Conservation (phyloP, 1,140 invertebrate species). For the Rhizoglyphus robini region DNA sequence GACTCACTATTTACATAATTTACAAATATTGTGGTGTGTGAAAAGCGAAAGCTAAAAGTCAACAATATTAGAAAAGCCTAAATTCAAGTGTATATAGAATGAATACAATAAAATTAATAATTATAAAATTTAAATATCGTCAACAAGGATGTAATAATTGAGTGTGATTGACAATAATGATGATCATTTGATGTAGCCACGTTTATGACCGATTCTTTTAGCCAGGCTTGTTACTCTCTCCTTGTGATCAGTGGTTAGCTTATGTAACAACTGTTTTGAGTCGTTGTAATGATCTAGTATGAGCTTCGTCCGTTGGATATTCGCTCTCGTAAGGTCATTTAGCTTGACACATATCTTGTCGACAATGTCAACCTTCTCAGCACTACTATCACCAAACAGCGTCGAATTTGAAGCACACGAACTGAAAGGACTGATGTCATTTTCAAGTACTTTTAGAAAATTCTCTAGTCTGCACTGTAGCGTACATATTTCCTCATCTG, state of each 20-base stretch:
- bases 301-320: constrained; percentile 83
- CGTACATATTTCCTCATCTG: constrained; percentile 40
- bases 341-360: constrained; percentile 18
- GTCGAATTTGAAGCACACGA: not conserved
- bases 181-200: constrained; percentile 19
- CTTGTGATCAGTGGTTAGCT: constrained; percentile 40
- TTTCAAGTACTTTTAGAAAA: constrained; percentile 22
- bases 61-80: not conserved
- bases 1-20: too few species aligned
- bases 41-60: not conserved
- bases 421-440: not conserved
- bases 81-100: not conserved
- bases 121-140: not conserved
- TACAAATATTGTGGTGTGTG: not conserved
- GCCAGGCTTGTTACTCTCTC: constrained; percentile 20
- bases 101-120: not conserved
- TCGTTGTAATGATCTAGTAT: constrained; percentile 81
- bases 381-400: not conserved
- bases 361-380: not conserved
- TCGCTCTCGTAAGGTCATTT: constrained; percentile 50
- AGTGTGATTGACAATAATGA: not conserved
- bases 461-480: constrained; percentile 16
- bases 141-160: not conserved
- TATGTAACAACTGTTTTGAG: constrained; percentile 65
- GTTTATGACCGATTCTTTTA: constrained; percentile 18